A percentile compares a stretch with the other conserved stretches of the same genome.
Conservation (phyloP, 2,888 invertebrate genomes). For the Lepetodrilus schrolli region DNA sequence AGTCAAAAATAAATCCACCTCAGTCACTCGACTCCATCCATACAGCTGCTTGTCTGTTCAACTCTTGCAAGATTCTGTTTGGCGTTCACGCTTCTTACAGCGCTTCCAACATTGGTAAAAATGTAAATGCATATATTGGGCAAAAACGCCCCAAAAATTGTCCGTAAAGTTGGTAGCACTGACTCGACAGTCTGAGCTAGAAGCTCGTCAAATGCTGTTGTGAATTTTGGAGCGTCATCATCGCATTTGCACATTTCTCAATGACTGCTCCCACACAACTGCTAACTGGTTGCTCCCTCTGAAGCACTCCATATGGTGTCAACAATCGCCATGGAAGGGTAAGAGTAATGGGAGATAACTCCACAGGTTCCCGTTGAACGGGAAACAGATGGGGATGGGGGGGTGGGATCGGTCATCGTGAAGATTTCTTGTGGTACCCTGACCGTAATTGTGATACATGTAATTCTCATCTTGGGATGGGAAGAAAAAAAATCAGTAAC, state of each 20-base stretch:
- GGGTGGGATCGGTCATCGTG: no score
- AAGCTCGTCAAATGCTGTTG: constrained; percentile 21
- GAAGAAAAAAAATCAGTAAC: no score
- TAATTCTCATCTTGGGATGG: background rate
- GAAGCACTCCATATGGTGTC: background rate
- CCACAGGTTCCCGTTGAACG: constrained; percentile 15
- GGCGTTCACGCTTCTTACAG: constrained; percentile 21
- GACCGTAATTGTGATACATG: background rate
- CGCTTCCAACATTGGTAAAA: constrained; percentile 29
- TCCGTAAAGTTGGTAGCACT: constrained; percentile 25
- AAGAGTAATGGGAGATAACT: background rate
- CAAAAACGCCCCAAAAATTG: constrained; percentile 35
- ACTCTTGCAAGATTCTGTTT: constrained; percentile 26
- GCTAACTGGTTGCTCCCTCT: background rate
- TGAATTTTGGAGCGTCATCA: background rate
- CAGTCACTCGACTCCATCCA: constrained; percentile 45
- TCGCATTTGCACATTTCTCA: no score
- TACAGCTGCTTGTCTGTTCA: constrained; percentile 31
- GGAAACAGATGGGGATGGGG: background rate
- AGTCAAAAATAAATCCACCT: constrained; percentile 66
- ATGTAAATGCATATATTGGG: constrained; percentile 42
- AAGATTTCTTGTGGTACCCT: no score
- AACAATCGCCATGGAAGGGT: background rate
- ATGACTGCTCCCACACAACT: background rate
- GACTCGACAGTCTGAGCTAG: constrained; percentile 9